Evolutionary conservation across 2,113 vertebrate genomes (phyloP).

Genomic region (Thermophis baileyi): DNA sequence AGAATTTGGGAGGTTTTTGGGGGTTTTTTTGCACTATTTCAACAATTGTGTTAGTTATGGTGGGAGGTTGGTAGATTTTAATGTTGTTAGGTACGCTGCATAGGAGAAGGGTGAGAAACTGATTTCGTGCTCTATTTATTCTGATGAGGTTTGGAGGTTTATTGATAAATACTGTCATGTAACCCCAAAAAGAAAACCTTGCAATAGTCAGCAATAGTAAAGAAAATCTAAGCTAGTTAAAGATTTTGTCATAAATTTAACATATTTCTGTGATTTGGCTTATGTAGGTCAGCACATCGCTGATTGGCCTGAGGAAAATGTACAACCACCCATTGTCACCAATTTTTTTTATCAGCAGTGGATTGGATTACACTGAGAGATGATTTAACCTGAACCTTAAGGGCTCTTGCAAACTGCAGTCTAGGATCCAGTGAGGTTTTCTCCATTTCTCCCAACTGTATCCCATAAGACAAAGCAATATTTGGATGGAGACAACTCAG

Average conservation of each 20-base stretch:
- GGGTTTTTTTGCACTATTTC: constrained; percentile 42
- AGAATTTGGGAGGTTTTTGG: constrained; percentile 32
- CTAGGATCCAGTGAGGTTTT: background rate
- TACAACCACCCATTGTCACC: background rate
- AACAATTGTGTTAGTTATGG: constrained; percentile 25
- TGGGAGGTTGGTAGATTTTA: constrained; percentile 40
- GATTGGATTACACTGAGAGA: background rate
- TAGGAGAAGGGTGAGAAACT: constrained; percentile 58
- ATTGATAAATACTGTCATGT: constrained; percentile 38
- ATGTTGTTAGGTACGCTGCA: constrained; percentile 58
- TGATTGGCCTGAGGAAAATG: constrained; percentile 11
- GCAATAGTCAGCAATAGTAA: constrained; percentile 43
- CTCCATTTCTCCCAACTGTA: background rate
- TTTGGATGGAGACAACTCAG: background rate
- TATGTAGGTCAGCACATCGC: background rate
- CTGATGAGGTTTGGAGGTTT: constrained; percentile 57
- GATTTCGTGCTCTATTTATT: constrained; percentile 68
- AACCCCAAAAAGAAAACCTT: constrained; percentile 45
- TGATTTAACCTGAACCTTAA: background rate
- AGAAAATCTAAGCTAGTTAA: constrained; percentile 29
- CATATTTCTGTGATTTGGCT: background rate
- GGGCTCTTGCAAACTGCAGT: background rate
- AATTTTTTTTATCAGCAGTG: background rate
- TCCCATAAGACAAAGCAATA: background rate
- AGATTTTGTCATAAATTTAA: constrained; percentile 13